phyloP scores from a whole-genome alignment of 2,113 vertebrate species.

The Platichthys flesus region DNA sequence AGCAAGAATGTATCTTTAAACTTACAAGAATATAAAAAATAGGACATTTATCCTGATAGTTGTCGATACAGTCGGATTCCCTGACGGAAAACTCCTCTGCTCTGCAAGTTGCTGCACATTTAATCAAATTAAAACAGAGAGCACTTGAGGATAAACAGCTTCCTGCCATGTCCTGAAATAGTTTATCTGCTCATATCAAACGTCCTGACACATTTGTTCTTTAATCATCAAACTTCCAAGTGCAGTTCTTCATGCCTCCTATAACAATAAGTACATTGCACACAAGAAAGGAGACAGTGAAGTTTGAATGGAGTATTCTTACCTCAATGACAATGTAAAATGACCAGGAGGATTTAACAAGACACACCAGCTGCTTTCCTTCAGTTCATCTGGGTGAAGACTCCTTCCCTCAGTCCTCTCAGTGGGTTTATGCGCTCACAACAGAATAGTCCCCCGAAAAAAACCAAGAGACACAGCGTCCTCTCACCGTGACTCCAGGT shows the following conservation, averaged over 20 bases:
- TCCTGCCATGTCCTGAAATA: neutral
- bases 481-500: conserved; percentile 14
- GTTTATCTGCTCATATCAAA: neutral
- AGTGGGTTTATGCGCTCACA: neutral
- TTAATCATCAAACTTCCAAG: neutral
- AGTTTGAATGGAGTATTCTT: neutral
- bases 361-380: neutral
- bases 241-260: no score
- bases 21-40: no score
- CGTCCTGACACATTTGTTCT: no score
- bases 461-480: neutral
- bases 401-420: neutral
- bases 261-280: neutral
- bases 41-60: no score
- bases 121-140: no score
- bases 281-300: neutral
- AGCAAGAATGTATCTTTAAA: no score
- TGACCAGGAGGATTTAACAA: neutral
- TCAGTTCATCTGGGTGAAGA: neutral
- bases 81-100: no score
- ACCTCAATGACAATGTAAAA: neutral
- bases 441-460: neutral
- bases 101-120: no score
- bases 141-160: neutral
- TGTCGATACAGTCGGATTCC: no score